Conservation (phyloP, 2,797 vertebrate genomes). For the Neopelma chrysocephalum region DNA sequence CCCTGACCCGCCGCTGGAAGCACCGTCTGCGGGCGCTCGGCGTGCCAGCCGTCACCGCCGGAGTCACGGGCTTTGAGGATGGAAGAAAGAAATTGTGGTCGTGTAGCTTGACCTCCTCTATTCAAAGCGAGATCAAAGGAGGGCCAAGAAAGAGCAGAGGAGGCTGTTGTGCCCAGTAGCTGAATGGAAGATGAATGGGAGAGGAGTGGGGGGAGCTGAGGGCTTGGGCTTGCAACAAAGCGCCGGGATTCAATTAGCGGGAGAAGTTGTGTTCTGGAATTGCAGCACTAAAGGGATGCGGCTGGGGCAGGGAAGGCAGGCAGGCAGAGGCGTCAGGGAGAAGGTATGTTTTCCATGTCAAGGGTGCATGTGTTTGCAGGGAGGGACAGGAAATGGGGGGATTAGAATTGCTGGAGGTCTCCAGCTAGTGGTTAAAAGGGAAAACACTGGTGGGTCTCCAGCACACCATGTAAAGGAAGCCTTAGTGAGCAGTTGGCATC, state of each 20-base stretch:
- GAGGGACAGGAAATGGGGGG: not conserved
- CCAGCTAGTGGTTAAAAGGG: not conserved
- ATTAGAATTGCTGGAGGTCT: not conserved
- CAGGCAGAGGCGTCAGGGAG: not conserved
- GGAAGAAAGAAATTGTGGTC: not conserved
- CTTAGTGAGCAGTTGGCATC: not conserved
- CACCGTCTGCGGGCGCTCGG: rapidly evolving
- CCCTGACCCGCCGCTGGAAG: not conserved
- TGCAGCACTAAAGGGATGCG: rapidly evolving
- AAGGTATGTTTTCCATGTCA: not conserved
- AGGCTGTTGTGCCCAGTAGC: not conserved
- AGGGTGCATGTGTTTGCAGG: not conserved
- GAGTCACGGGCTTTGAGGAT: not conserved
- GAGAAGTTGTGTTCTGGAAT: not conserved
- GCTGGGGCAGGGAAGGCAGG: not conserved
- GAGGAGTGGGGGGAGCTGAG: not conserved
- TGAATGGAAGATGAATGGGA: conserved; percentile 42
- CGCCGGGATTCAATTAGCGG: not conserved
- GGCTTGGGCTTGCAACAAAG: not conserved
- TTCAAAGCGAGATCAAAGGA: conserved; percentile 50
- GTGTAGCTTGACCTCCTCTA: conserved; percentile 30
- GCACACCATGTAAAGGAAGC: not conserved
- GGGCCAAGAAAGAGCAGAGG: conserved; percentile 12
- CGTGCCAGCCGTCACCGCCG: rapidly evolving
- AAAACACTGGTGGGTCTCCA: not conserved